Base-by-base conservation (phyloP, 92 coral and sea anemone genomes). In the Nematostella vectensis region DNA sequence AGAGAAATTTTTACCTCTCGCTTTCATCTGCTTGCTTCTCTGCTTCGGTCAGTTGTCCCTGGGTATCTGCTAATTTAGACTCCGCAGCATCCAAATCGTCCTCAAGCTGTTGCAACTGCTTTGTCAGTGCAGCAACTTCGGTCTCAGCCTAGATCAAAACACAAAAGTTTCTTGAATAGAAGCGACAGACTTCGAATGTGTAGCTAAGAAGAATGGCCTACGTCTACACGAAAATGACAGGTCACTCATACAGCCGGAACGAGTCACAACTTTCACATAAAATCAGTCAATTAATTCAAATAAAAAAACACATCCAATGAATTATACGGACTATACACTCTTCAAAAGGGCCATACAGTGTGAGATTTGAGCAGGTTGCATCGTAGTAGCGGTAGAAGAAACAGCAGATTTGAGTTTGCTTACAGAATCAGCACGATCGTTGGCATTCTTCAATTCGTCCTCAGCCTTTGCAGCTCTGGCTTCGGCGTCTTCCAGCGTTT, bases 21-120 rank as follows among this genome's bases (percentile, higher is more conserved):
- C 99, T 93, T 55, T 93, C 99, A 47, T 93, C 99, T 30, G 99
- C 99, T 44, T 77, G 87, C 55, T 82, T 80, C 69, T 93, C 99
- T 16, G 99, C 99, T 17, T 68, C 69, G 31, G 76, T 64, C 24
- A 93, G 74, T 37, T 78, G 68, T 45, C 63, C 74, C 48, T 70
- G 74, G 13, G 85, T 84, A 21, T 79, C 76, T 37, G 96, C 82
- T 23, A 93, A 76, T 40, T 82, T 68, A 13, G 99, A 93, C 70
- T 93, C 99, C 0, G 99, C 99, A 12, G 96, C 74, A 57, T 93
- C 99, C 25, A 93, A 62, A 16, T 93, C 93, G 29, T 93, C 99
- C 62, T 93, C 99, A 38, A 93, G 62, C 55, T 71, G 72, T 48
- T 93, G 96, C 45, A 93, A 52, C 70, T 93, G 84, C 64, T 93